Percentiles rank a stretch among this genome's conserved stretches.
phyloP scores from a whole-genome alignment of 2,888 invertebrate genomes.

The Fragum whitleyi region DNA sequence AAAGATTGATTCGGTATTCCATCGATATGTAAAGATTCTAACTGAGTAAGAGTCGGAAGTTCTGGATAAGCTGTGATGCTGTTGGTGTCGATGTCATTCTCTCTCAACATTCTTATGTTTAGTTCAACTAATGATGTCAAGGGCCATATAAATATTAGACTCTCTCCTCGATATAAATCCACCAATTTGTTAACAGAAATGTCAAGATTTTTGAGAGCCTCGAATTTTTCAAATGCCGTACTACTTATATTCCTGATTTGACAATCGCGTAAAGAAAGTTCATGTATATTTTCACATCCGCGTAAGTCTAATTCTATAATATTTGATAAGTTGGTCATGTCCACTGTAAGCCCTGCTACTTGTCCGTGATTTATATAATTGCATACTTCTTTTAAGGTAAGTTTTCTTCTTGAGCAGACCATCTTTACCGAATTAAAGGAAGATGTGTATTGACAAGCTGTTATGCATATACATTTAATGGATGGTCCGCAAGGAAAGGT shows the following conservation, averaged over 20 bases:
- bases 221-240: neutral
- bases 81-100: neutral
- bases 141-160: neutral
- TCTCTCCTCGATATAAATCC: neutral
- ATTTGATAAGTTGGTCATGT: neutral
- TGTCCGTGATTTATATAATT: neutral
- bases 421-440: neutral
- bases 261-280: neutral
- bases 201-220: neutral
- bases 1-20: neutral
- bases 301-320: neutral
- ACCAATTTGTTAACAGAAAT: neutral
- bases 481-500: too few species aligned
- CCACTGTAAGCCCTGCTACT: slow-evolving; percentile 11
- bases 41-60: neutral
- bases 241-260: neutral
- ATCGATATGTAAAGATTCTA: neutral
- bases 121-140: neutral
- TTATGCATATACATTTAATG: too few species aligned
- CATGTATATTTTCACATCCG: neutral
- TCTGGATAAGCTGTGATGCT: neutral
- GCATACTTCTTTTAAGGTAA: neutral
- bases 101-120: neutral
- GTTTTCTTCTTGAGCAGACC: neutral
- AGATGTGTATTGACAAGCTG: too few species aligned